These are phyloP conservation scores for Patagioenas fasciata DNA, from an alignment of 2,113 vertebrate genomes.

Conservation along the genomic window DNA sequence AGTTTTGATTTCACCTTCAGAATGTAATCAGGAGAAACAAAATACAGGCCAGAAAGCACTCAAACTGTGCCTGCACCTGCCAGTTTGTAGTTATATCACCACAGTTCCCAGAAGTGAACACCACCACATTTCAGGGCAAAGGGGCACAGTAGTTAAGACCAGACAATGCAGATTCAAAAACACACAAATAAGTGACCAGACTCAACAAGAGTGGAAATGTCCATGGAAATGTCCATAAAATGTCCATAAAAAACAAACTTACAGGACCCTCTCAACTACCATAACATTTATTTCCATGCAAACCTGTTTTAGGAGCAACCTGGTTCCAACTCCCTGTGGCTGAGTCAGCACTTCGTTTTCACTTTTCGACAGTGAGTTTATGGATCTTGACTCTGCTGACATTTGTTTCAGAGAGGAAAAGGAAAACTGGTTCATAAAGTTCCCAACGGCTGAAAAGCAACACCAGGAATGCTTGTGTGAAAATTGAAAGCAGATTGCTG, in stretches of 20 bases:
- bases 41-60: slow-evolving; percentile 21
- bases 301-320: slow-evolving; percentile 15
- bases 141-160: neutral
- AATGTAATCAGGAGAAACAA: slow-evolving; percentile 32
- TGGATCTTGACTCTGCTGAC: slow-evolving; percentile 34
- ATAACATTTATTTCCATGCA: neutral
- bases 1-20: slow-evolving; percentile 46
- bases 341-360: slow-evolving; percentile 44
- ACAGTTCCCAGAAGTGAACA: neutral
- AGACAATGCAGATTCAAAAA: neutral
- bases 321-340: neutral
- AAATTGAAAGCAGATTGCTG: slow-evolving; percentile 2
- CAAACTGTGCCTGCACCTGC: neutral
- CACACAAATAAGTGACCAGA: neutral
- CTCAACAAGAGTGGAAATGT: neutral
- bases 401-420: slow-evolving; percentile 31
- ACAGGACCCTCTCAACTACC: neutral
- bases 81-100: neutral
- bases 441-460: slow-evolving; percentile 32
- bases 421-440: slow-evolving; percentile 35
- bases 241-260: neutral
- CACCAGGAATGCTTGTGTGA: slow-evolving; percentile 23
- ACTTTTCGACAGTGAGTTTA: slow-evolving; percentile 45
- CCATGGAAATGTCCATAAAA: no score
- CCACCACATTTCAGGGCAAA: neutral